Percentiles rank a stretch among this genome's conserved stretches.
Conservation (phyloP, 2,888 invertebrate genomes). For the Agrochola circellaris region DNA sequence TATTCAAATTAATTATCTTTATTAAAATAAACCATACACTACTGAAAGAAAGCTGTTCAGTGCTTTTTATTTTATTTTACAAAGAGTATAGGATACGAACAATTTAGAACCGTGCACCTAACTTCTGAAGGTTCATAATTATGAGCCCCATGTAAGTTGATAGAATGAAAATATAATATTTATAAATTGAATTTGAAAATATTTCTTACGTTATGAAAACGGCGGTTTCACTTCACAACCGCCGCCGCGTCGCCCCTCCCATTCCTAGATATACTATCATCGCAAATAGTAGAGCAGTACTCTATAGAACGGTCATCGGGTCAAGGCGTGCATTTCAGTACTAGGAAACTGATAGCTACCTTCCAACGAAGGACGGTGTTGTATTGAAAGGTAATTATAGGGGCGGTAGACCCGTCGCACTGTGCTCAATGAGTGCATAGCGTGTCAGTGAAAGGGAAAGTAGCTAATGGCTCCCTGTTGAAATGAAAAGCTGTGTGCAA, state of each 20-base stretch:
- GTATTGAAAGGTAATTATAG: slow-evolving; percentile 57
- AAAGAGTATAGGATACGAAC: no score
- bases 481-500: slow-evolving; percentile 29
- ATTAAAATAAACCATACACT: not conserved
- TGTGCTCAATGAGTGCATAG: slow-evolving; percentile 52
- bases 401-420: slow-evolving; percentile 4
- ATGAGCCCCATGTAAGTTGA: not conserved
- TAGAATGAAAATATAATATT: not conserved
- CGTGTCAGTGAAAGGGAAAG: slow-evolving; percentile 51
- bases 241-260: not conserved
- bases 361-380: slow-evolving; percentile 18
- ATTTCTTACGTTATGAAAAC: not conserved
- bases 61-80: not conserved
- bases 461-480: slow-evolving; percentile 28
- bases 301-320: slow-evolving; percentile 20
- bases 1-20: no score
- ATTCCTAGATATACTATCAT: not conserved
- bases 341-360: slow-evolving; percentile 31
- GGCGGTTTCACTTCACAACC: no score
- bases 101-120: not conserved
- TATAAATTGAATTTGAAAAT: not conserved
- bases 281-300: slow-evolving; percentile 6
- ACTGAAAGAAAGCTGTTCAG: not conserved
- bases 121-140: not conserved
- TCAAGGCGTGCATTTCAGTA: slow-evolving; percentile 45